Conservation (phyloP, 2,797 vertebrate genomes). For the Myiothlypis chrysogaster region DNA sequence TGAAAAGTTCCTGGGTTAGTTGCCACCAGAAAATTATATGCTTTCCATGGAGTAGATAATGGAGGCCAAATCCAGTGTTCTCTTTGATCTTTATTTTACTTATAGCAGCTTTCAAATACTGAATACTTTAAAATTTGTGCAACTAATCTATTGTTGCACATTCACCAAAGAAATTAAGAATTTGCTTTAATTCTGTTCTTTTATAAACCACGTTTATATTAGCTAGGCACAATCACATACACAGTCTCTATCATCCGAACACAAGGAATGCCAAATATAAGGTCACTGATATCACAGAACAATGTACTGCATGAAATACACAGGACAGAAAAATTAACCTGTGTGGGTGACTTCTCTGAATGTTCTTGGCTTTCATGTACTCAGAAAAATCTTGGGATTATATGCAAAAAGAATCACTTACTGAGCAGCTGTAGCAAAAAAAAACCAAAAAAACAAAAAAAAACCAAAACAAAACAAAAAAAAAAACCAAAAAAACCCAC, state of each 20-base stretch:
- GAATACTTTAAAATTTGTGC: not conserved
- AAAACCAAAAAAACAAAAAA: too few species aligned
- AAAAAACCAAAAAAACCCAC: too few species aligned
- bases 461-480: too few species aligned
- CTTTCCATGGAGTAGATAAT: not conserved
- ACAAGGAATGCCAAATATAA: not conserved
- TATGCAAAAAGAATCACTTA: not conserved
- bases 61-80: not conserved
- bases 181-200: not conserved
- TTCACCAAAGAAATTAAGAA: not conserved
- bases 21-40: not conserved
- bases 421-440: not conserved
- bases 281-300: not conserved
- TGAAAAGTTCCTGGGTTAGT: not conserved
- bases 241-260: not conserved
- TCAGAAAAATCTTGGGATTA: not conserved
- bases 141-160: not conserved
- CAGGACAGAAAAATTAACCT: not conserved
- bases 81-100: not conserved
- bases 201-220: not conserved
- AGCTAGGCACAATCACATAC: not conserved
- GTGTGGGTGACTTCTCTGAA: fast-evolving
- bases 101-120: not conserved
- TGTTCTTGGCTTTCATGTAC: not conserved
- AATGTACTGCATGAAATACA: not conserved